These are phyloP conservation scores for Australoheros scitulus DNA, from an alignment of 2,113 vertebrate species.

Conservation along the genomic window DNA sequence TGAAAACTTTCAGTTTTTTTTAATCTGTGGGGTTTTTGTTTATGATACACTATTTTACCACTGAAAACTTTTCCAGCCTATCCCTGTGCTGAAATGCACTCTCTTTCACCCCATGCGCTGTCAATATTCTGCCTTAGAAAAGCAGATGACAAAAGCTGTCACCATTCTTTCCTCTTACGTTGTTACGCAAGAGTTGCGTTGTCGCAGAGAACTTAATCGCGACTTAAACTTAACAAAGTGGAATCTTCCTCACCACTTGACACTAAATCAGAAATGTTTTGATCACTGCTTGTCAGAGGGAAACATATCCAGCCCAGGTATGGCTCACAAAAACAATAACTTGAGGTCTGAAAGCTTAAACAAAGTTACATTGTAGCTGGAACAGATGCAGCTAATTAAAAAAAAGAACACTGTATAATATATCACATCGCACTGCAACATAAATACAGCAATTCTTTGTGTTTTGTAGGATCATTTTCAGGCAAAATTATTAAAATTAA, in stretches of 20 bases:
- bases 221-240: not conserved
- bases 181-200: not conserved
- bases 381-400: not conserved
- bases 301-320: not conserved
- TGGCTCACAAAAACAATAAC: not conserved
- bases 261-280: not conserved
- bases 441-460: not conserved
- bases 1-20: not conserved
- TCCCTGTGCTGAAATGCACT: slow-evolving; percentile 5
- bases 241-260: not conserved
- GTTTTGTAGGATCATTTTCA: not conserved
- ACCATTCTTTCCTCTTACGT: not conserved
- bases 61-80: not conserved
- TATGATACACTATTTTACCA: not conserved
- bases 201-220: slow-evolving; percentile 7
- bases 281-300: not conserved
- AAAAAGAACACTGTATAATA: not conserved
- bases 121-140: not conserved
- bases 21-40: not conserved
- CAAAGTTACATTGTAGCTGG: not conserved
- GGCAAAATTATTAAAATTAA: not conserved
- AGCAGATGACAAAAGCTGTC: not conserved
- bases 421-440: not conserved
- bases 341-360: not conserved
- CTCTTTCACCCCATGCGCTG: slow-evolving; percentile 8